Base-by-base conservation (phyloP, 1,140 invertebrate species). In the Drosophila trapezifrons region DNA sequence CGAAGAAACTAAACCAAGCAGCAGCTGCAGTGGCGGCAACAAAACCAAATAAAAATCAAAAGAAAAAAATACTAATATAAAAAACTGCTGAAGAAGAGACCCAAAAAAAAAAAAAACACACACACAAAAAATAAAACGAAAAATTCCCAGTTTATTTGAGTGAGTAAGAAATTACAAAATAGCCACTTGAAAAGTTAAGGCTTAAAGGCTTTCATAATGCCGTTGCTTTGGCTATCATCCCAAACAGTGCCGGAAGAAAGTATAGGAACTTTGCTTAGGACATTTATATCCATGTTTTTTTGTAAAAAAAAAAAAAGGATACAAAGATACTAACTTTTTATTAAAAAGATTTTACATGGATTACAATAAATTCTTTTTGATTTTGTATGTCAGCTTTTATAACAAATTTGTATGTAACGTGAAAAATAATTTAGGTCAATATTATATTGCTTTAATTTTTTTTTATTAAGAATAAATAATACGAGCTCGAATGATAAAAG, bases 161-260 rank as follows among this genome's bases (percentile, higher is more conserved):
- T 63, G 73, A 84, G 76, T 85, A 72, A 78, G 69, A 78, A 78
- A 78, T 85, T 85, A 76, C 78, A 86, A 81, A 86, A 86, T 65
- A 86, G 46, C 54, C 46, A 58, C 67, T 71, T 71, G 70, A 52
- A 73, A 46, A 73, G 70, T 60, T 60, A 60, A 73, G 67, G 46
- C 70, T 66, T 76, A 66, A 76, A 66, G 73, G 73, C 63, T 76
- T 76, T 76, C 73, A 76, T 76, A 76, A 76, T 67, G 63, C 42
- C 55, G 47, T 40, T 42, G 52, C n/a, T 62, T 60, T 72, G 37
- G 52, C 10, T 42, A 57, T 70, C 49, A 52, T 52, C 49, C 43
- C 32, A 15, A 35, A 59, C 60, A 59, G 37, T 17, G 4, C 10
- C 3, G 54, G 54, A 12, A 4, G 25, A 22, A 42, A 58, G 3